Evolutionary conservation across 2,113 vertebrate genomes (phyloP), one percentile per base, ranked within the genome.

Genomic region (Mormyrus lacerda): DNA sequence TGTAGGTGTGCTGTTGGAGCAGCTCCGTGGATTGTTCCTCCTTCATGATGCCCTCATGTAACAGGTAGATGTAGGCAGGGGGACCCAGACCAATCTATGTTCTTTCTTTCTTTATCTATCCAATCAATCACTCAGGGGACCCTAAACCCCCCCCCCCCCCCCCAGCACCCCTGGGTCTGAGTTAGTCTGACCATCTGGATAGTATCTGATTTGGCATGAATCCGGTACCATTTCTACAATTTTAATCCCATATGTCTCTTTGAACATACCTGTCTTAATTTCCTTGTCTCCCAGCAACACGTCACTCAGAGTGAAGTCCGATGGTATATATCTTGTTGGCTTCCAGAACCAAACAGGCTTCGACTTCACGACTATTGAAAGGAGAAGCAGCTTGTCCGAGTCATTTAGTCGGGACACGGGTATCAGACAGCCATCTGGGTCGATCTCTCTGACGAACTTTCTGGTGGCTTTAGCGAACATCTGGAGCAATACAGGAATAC

Each of bases 391-490:
- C 21, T 95, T 96, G 91, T 97, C 96, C 0, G 96, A 95, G 85
- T 98, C 96, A 0, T 96, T 99, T 90, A 97, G 79, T 51, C 96
- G 95, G 61, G 94, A 95, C 45, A 98, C 95, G 0, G 98, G 94
- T 88, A 99, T 96, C 93, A 99, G 92, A 42, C 94, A 88, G 35
- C 98, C 97, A 9, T 94, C 95, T 0, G 89, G 51, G 73, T 97
- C 98, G 76, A 98, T 96, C 93, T 99, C 96, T 92, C 94, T 96
- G 91, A 99, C 96, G 3, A 99, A 97, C 93, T 96, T 98, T 89
- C 92, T 97, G 2, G 98, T 97, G 69, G 98, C 98, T 91, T 97
- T 96, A 90, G 97, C 96, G 93, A 99, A 99, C 98, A 99, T 99
- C 87, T 92, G 92, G 15, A 24, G 13, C 4, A 51, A 87, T 69